Conservation (phyloP, 2,888 invertebrate species). For the Poecilus cupreus region DNA sequence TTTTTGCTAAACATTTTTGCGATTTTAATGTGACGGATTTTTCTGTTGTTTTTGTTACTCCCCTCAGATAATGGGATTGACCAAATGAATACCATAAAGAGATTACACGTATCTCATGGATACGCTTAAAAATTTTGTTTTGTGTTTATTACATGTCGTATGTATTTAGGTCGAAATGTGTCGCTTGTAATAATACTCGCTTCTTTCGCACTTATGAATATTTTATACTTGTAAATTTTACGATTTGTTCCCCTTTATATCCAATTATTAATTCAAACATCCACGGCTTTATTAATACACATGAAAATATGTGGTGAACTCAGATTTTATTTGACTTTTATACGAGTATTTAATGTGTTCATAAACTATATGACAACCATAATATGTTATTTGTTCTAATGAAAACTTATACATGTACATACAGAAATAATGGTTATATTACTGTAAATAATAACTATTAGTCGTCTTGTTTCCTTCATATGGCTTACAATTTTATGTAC, state of each 20-base stretch:
- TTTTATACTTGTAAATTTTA: not conserved
- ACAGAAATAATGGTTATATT: too few relatives aligned
- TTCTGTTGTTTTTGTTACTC: conserved; percentile 8
- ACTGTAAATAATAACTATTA: too few relatives aligned
- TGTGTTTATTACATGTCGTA: not conserved
- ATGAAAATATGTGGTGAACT: too few relatives aligned
- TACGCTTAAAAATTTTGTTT: not conserved
- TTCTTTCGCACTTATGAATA: not conserved
- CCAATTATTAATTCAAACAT: not conserved
- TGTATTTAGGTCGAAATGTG: not conserved
- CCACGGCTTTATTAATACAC: too few relatives aligned
- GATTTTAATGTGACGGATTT: conserved; percentile 25
- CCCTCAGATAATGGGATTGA: conserved; percentile 34
- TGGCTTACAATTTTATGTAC: too few relatives aligned
- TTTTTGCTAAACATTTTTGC: conserved; percentile 26
- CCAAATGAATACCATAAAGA: conserved; percentile 42
- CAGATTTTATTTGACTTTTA: too few relatives aligned
- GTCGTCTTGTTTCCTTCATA: too few relatives aligned
- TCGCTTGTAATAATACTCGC: not conserved
- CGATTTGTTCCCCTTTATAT: not conserved
- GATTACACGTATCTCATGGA: not conserved
- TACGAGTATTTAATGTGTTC: too few relatives aligned
- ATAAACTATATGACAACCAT: too few relatives aligned
- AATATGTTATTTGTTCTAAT: too few relatives aligned
- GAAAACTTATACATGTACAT: too few relatives aligned